Conservation (phyloP, 2,797 vertebrate species). For the Tenualosa ilisha region DNA sequence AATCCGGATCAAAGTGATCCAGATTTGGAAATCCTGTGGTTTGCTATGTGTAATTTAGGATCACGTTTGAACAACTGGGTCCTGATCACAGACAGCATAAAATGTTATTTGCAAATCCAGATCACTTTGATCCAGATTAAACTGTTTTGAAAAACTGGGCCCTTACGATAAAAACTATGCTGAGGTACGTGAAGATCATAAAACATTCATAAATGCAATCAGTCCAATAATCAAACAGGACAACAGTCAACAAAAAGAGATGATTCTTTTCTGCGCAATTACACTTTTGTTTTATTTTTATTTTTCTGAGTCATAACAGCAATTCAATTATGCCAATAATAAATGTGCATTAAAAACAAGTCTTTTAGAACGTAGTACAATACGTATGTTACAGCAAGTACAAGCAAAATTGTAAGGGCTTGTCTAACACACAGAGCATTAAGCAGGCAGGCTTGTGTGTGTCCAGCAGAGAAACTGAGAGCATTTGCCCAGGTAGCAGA, state of each 20-base stretch:
- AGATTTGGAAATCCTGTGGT: too few species aligned
- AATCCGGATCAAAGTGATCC: too few species aligned
- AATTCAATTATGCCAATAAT: constrained; percentile 98
- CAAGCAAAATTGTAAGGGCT: constrained; percentile 87
- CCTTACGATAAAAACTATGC: neutral
- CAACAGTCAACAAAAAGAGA: constrained; percentile 3
- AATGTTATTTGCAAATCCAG: too few species aligned
- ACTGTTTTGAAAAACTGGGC: too few species aligned
- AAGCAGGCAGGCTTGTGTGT: constrained; percentile 87
- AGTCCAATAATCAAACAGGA: neutral
- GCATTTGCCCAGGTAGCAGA: constrained; percentile 34
- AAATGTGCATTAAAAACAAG: constrained; percentile 96
- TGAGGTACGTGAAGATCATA: neutral
- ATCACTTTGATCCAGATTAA: too few species aligned
- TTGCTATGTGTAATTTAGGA: too few species aligned
- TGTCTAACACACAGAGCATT: constrained; percentile 86
- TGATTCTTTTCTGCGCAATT: constrained; percentile 88
- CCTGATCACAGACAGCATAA: too few species aligned
- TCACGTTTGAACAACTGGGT: too few species aligned
- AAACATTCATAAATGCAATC: neutral
- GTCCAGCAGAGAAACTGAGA: constrained; percentile 85
- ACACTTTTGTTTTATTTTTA: constrained; percentile 87
- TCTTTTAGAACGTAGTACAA: constrained; percentile 67
- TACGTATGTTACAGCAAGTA: constrained; percentile 83
- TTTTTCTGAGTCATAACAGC: constrained; percentile 86